Conservation (phyloP, 1,140 invertebrate species). For the Diorhabda elongata region DNA sequence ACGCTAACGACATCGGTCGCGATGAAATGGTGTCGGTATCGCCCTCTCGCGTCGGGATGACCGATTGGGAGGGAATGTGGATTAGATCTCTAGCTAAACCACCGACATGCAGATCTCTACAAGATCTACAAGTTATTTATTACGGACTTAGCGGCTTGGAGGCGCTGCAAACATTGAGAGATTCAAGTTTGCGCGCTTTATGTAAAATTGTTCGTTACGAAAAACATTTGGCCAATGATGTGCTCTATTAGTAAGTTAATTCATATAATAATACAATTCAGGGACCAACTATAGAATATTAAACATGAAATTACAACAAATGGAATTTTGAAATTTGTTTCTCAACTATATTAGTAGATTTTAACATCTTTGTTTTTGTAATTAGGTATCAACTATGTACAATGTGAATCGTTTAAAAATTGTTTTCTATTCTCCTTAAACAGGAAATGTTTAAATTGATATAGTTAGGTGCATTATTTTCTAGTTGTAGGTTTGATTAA, state of each 20-base stretch:
- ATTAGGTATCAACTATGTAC: no score
- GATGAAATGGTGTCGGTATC: slow-evolving; percentile 25
- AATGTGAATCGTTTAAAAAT: no score
- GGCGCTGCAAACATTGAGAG: slow-evolving; percentile 65
- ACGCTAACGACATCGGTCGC: slow-evolving; percentile 11
- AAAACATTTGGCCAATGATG: slow-evolving; percentile 71
- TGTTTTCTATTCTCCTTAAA: no score
- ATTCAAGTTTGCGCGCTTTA: slow-evolving; percentile 64
- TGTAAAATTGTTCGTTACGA: slow-evolving; percentile 71
- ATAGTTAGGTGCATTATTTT: no score
- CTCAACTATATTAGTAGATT: no score
- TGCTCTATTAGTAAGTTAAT: slow-evolving; percentile 71
- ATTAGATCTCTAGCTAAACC: slow-evolving; percentile 58
- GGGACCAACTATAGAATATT: no score
- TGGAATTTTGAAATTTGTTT: no score
- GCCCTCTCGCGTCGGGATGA: slow-evolving; percentile 44
- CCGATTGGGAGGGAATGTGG: slow-evolving; percentile 61
- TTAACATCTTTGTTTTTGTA: no score
- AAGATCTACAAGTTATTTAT: slow-evolving; percentile 76
- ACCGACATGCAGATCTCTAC: slow-evolving; percentile 57
- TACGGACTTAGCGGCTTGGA: slow-evolving; percentile 70
- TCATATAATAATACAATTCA: no score
- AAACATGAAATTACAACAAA: no score
- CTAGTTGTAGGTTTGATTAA: no score
- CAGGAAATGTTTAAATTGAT: no score